These are phyloP conservation scores for Drosophila pandora DNA, from an alignment of 1,140 invertebrate genomes.

Conservation along the genomic window DNA sequence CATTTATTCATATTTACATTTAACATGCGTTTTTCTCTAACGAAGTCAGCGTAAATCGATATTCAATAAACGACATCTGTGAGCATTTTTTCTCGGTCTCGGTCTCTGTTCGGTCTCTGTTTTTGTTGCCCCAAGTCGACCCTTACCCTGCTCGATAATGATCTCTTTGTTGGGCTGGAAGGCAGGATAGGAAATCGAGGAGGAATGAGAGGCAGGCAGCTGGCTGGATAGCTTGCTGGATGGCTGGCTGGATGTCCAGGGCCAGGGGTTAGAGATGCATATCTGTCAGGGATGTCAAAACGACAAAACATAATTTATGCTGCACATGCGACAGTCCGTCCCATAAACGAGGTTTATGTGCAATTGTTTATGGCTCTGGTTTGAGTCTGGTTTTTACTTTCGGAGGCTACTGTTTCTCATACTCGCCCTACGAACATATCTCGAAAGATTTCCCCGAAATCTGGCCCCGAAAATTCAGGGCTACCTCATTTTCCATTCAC, in stretches of 20 bases:
- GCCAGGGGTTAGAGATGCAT: conserved; percentile 64
- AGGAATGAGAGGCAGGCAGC: conserved; percentile 15
- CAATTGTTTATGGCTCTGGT: conserved; percentile 57
- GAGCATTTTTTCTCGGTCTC: conserved; percentile 63
- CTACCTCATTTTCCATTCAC: conserved; percentile 42
- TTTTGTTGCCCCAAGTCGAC: conserved; percentile 36
- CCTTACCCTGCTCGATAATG: conserved; percentile 65
- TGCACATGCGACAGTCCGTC: conserved; percentile 65
- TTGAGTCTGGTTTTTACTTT: conserved; percentile 25
- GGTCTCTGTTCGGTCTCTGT: conserved; percentile 1
- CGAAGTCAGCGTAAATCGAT: conserved; percentile 80
- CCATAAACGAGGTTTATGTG: conserved; percentile 52
- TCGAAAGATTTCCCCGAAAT: conserved; percentile 32
- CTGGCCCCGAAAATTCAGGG: conserved; percentile 5
- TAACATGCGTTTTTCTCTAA: conserved; percentile 76
- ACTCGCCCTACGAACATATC: not conserved
- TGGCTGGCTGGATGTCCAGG: conserved; percentile 24
- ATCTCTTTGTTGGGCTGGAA: conserved; percentile 65
- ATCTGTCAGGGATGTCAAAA: conserved; percentile 78
- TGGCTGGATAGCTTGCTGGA: conserved; percentile 27
- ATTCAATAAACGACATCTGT: conserved; percentile 83
- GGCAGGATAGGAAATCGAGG: conserved; percentile 16
- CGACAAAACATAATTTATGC: conserved; percentile 72
- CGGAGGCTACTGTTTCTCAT: conserved; percentile 28
- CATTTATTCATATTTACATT: conserved; percentile 83